Evolutionary conservation across 2,797 vertebrate genomes (phyloP).

Genomic region (Synanceia verrucosa): DNA sequence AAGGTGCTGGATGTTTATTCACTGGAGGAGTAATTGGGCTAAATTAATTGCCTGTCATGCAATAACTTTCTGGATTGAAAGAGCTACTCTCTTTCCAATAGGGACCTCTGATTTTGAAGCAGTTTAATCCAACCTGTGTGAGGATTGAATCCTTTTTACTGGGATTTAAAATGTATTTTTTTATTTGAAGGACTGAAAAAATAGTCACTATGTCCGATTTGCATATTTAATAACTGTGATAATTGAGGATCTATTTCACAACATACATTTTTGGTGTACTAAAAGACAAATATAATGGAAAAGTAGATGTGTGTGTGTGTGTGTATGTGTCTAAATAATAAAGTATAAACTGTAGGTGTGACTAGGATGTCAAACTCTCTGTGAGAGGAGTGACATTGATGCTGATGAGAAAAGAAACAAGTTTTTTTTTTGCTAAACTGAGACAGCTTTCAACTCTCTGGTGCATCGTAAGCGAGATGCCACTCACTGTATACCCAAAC

Average conservation of each 20-base stretch:
- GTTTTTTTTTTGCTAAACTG: neutral
- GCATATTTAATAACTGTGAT: neutral
- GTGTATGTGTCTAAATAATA: neutral
- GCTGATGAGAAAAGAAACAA: constrained; percentile 6
- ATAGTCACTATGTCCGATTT: neutral
- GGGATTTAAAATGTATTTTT: constrained; percentile 3
- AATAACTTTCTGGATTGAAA: constrained; percentile 45
- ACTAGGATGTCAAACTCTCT: constrained; percentile 3
- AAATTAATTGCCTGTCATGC: constrained; percentile 56
- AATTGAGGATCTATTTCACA: neutral
- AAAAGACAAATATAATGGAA: neutral
- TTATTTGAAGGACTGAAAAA: neutral
- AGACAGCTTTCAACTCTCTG: constrained; percentile 17
- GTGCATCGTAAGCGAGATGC: constrained; percentile 23
- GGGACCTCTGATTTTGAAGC: constrained; percentile 10
- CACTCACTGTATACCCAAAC: neutral
- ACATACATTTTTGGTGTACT: neutral
- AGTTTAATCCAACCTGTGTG: constrained; percentile 3
- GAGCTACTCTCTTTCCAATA: constrained; percentile 18
- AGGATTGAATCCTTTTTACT: constrained; percentile 4
- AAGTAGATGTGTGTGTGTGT: neutral
- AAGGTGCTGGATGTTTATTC: constrained; percentile 29
- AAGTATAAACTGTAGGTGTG: neutral
- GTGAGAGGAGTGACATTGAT: constrained; percentile 16
- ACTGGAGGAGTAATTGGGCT: constrained; percentile 30